Percentiles rank a stretch among this genome's conserved stretches.
Conservation (phyloP, 1,140 invertebrate species). For the Panulirus ornatus region DNA sequence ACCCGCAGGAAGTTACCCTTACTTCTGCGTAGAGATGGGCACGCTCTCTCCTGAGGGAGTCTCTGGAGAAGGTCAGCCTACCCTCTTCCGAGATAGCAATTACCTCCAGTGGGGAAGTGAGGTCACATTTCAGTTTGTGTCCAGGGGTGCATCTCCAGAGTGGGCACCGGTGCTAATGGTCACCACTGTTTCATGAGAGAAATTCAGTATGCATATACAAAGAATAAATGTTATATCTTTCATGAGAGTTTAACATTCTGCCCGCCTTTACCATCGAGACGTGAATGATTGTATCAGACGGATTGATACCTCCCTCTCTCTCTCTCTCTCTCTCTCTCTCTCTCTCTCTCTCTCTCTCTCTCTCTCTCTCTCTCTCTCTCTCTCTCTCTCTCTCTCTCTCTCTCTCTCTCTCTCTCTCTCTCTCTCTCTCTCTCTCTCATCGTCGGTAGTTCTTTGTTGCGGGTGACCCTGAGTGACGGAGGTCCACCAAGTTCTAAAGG, state of each 20-base stretch:
- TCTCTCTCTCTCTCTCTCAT: not conserved
- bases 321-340: conserved; percentile 15
- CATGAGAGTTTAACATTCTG: not conserved
- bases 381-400: conserved; percentile 5
- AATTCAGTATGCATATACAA: not conserved
- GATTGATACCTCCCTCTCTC: not conserved
- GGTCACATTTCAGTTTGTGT: too few species aligned
- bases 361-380: conserved; percentile 29
- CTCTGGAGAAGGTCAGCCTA: too few species aligned
- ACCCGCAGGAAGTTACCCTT: too few species aligned
- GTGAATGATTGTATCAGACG: too few species aligned
- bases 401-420: conserved; percentile 18
- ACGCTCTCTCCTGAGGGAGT: too few species aligned
- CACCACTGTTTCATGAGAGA: not conserved
- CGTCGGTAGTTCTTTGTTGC: too few species aligned
- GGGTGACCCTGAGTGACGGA: too few species aligned
- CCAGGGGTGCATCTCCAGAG: too few species aligned
- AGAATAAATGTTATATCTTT: not conserved
- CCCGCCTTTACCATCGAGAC: not conserved
- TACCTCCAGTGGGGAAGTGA: too few species aligned
- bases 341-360: conserved; percentile 29
- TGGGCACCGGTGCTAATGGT: not conserved
- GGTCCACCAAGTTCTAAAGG: too few species aligned
- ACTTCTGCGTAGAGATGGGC: too few species aligned
- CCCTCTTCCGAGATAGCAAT: too few species aligned